phyloP scores from a whole-genome alignment of 1,140 invertebrate species.

The Drosophila sucinea region DNA sequence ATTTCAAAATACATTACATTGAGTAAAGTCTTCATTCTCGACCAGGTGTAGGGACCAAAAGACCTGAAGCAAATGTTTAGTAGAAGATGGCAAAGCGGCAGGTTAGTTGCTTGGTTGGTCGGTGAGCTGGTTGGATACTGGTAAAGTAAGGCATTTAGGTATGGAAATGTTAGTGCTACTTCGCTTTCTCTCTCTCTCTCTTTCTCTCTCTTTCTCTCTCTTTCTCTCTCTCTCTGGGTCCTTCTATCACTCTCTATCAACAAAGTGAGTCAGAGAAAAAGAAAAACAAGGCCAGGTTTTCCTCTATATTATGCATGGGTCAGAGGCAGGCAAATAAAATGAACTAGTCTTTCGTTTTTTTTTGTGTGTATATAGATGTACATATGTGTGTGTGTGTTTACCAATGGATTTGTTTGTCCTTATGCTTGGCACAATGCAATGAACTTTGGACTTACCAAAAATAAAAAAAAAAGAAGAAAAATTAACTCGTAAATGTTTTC shows the following conservation, averaged over 20 bases:
- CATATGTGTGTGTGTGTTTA: background rate
- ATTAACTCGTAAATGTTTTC: conserved; percentile 53
- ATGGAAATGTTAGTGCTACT: conserved; percentile 47
- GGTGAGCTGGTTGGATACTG: conserved; percentile 15
- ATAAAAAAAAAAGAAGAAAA: conserved; percentile 2
- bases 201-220: background rate
- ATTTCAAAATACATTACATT: conserved; percentile 77
- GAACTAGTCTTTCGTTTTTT: conserved; percentile 15
- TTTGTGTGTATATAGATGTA: background rate
- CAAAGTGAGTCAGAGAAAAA: conserved; percentile 31
- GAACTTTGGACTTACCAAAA: conserved; percentile 59
- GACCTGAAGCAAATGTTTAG: background rate
- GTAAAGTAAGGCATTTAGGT: conserved; percentile 35
- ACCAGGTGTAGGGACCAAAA: background rate
- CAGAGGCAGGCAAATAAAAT: conserved; percentile 41
- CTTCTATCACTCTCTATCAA: background rate
- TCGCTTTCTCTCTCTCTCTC: background rate
- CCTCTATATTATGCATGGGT: conserved; percentile 50
- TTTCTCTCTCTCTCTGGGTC: background rate
- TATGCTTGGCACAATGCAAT: conserved; percentile 59
- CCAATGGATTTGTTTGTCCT: background rate
- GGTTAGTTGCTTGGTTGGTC: background rate
- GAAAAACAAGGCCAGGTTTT: conserved; percentile 56
- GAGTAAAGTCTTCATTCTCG: conserved; percentile 55
- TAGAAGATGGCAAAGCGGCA: background rate